Conservation (phyloP, 2,888 invertebrate genomes). For the Rugalucina vietnamica region DNA sequence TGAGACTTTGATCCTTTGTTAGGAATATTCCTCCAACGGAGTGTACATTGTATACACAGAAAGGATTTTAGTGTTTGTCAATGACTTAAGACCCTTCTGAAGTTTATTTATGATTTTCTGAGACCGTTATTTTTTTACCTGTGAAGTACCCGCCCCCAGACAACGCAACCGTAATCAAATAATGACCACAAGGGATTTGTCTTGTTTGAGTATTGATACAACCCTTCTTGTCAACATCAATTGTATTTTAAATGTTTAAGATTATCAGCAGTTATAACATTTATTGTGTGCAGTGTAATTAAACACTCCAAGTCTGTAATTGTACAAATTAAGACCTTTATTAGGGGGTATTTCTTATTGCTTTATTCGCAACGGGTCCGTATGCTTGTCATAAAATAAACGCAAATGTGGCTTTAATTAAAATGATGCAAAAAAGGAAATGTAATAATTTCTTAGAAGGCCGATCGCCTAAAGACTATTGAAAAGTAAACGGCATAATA, state of each 20-base stretch:
- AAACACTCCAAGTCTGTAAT: not conserved
- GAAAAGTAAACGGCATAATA: too few species aligned
- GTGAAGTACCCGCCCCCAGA: conserved; percentile 13
- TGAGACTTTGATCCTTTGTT: not conserved
- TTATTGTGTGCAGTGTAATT: not conserved
- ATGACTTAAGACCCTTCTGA: not conserved
- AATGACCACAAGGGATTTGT: not conserved
- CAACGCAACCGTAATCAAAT: not conserved
- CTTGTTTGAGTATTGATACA: not conserved
- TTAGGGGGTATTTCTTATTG: not conserved
- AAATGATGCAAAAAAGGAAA: not conserved
- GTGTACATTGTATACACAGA: too few species aligned
- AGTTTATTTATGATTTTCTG: not conserved
- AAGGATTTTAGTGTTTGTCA: too few species aligned
- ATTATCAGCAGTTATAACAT: not conserved
- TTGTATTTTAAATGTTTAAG: not conserved
- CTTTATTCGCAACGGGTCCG: not conserved
- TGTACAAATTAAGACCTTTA: not conserved
- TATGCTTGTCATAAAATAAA: not conserved
- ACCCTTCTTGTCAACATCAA: conserved; percentile 5
- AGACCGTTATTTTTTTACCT: not conserved
- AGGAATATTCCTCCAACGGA: not conserved
- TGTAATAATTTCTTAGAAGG: too few species aligned
- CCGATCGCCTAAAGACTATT: too few species aligned
- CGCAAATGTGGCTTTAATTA: conserved; percentile 6